Base-by-base conservation (phyloP, 2,113 vertebrate genomes). In the Narcine bancroftii region DNA sequence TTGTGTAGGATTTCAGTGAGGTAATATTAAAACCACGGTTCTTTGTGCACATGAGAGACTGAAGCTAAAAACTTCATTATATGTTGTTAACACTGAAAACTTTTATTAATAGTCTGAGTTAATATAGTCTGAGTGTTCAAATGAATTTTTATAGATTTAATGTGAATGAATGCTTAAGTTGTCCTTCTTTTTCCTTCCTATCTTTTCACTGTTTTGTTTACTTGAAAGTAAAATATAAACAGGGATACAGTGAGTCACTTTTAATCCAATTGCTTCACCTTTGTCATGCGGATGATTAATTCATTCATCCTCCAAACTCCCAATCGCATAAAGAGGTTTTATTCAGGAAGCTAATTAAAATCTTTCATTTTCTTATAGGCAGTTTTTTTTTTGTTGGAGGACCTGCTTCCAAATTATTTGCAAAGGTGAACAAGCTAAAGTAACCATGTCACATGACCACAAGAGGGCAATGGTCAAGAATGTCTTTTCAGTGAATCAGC, bases 401-500 rank as follows among this genome's bases (percentile, higher is more conserved):
- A 87, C 53, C 53, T 87, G 81, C 81, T 87, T 63, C 33, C 53
- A 60, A 87, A 6, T 60, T 60, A 69, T 69, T 69, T 65, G 66
- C 89, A 91, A 91, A 91, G 89, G 89, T 91, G 89, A 69, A 69
- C 65, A 91, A 39, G 24, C 65, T 69, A 65, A 69, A 45, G 65
- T 91, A 91, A 91, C 65, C 65, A 47, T 42, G 36, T 91, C 89
- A 91, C 89, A 91, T 91, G 89, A 91, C 89, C 89, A 91, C 89
- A 69, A 69, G 89, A 69, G 89, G 89, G 89, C 89, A 91, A 91
- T 91, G 89, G 89, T 91, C 65, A 91, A 69, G 63, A 91, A 33
- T 11, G 39, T 47, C 65, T 66, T 66, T 69, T 91, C 89, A 69
- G 42, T 47, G 39, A 91, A 63, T 91, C 11, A 91, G 47, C 53